phyloP scores from a whole-genome alignment of 2,888 invertebrate species.

The Thalpophila matura region DNA sequence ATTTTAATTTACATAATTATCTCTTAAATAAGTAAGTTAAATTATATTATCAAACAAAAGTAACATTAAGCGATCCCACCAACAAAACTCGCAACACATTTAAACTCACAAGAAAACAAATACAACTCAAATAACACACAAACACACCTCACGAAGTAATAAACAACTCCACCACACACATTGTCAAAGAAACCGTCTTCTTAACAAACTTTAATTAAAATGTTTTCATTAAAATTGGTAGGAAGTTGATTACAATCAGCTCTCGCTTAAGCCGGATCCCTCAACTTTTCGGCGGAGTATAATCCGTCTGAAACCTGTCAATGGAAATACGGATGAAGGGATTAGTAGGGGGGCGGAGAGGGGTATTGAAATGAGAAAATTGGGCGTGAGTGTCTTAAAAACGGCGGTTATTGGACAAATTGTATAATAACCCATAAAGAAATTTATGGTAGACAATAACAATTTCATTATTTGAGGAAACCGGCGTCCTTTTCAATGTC shows the following conservation, averaged over 20 bases:
- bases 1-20: too few relatives aligned
- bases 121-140: slow-evolving; percentile 9
- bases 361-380: slow-evolving; percentile 43
- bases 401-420: neutral
- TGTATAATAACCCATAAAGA: too few relatives aligned
- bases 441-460: too few relatives aligned
- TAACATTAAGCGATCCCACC: neutral
- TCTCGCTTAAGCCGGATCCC: slow-evolving; percentile 27
- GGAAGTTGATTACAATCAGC: slow-evolving; percentile 38
- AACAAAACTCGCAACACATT: neutral
- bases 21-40: too few relatives aligned
- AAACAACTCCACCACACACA: slow-evolving; percentile 5
- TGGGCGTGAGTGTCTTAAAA: slow-evolving; percentile 24
- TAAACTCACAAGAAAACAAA: slow-evolving; percentile 20
- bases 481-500: too few relatives aligned
- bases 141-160: slow-evolving; percentile 1
- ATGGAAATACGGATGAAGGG: slow-evolving; percentile 47
- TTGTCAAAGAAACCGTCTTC: slow-evolving; percentile 17
- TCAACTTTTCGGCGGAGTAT: slow-evolving; percentile 44
- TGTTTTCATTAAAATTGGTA: slow-evolving; percentile 42
- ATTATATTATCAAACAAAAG: slow-evolving; percentile 1
- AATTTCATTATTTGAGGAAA: too few relatives aligned
- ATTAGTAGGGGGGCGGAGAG: slow-evolving; percentile 33
- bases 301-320: slow-evolving; percentile 63
- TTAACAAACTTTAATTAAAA: slow-evolving; percentile 38